Evolutionary conservation across 2,113 vertebrate species (phyloP).

Genomic region (Prunella fulvescens): DNA sequence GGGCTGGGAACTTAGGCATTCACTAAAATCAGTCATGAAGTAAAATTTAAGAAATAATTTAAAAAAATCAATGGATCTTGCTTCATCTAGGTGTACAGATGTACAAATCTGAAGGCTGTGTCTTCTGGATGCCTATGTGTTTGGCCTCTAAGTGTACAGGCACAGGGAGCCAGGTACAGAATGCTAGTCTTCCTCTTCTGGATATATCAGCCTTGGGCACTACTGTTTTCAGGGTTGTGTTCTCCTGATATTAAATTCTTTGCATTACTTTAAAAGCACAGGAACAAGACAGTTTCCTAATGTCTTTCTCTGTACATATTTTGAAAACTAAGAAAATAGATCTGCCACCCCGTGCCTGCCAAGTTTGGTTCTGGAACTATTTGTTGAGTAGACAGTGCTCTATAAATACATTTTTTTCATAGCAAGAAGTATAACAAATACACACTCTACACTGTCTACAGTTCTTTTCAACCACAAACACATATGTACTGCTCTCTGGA

Average conservation of each 20-base stretch:
- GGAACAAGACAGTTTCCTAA: constrained; percentile 3
- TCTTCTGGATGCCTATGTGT: not conserved
- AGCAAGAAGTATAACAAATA: not conserved
- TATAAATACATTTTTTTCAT: not conserved
- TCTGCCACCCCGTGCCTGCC: constrained; percentile 13
- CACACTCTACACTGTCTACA: not conserved
- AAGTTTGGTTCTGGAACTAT: constrained; percentile 37
- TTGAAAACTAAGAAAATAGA: constrained; percentile 49
- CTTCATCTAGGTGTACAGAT: not conserved
- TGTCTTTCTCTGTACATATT: not conserved
- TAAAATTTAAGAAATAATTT: not conserved
- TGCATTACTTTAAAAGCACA: not conserved
- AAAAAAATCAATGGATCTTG: not conserved
- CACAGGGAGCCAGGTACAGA: not conserved
- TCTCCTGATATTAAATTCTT: not conserved
- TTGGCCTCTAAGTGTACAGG: not conserved
- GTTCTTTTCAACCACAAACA: not conserved
- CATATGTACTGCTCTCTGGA: not conserved
- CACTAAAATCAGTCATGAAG: not conserved
- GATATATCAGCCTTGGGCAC: not conserved
- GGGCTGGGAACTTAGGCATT: not conserved
- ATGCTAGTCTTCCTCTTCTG: not conserved
- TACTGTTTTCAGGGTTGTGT: not conserved
- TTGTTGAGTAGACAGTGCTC: constrained; percentile 6
- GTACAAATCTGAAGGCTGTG: not conserved